Evolutionary conservation across 2,888 invertebrate species (phyloP).

Genomic region (Cataglyphis altisquamis): DNA sequence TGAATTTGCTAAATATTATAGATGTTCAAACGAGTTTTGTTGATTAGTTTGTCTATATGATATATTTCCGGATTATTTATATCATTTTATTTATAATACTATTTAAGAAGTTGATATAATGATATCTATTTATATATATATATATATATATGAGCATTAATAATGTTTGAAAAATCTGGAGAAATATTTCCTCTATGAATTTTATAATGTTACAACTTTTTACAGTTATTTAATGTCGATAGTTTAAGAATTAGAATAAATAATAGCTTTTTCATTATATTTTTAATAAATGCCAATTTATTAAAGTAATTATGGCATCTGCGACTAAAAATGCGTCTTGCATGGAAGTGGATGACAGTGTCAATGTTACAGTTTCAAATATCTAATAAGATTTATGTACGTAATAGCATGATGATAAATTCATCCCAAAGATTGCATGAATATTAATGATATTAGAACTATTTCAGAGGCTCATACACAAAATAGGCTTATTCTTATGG

Average conservation of each 20-base stretch:
- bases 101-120: slow-evolving; percentile 17
- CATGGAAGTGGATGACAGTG: background rate
- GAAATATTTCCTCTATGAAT: background rate
- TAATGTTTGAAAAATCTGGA: background rate
- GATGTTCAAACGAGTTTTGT: background rate
- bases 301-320: background rate
- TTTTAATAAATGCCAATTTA: background rate
- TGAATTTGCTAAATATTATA: slow-evolving; percentile 17
- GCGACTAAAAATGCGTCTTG: background rate
- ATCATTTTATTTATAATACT: slow-evolving; percentile 25
- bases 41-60: background rate
- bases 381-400: slow-evolving; percentile 26
- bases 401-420: background rate
- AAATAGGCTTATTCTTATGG: background rate
- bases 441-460: slow-evolving; percentile 22
- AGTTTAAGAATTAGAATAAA: too few relatives aligned
- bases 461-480: slow-evolving; percentile 1
- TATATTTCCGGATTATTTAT: slow-evolving; percentile 28
- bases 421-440: slow-evolving; percentile 1
- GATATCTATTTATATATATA: background rate
- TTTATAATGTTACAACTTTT: slow-evolving; percentile 11
- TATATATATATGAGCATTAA: background rate
- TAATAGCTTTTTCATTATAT: slow-evolving; percentile 17
- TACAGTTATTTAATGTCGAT: background rate
- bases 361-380: slow-evolving; percentile 24